Evolutionary conservation across 2,113 vertebrate genomes (phyloP).

Genomic region (Amphiprion ocellaris): DNA sequence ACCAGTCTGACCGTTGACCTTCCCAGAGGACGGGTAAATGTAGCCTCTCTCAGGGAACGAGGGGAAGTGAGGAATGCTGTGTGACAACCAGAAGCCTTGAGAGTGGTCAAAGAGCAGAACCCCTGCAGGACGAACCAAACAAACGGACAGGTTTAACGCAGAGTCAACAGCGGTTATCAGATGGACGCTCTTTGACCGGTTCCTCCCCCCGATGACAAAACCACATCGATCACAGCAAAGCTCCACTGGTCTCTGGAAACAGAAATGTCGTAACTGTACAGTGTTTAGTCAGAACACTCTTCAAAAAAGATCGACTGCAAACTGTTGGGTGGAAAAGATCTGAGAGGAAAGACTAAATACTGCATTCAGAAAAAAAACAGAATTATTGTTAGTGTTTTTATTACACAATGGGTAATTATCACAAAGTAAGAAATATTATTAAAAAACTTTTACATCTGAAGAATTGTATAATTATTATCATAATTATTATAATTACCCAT

Average conservation of each 20-base stretch:
- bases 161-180: constrained; percentile 71
- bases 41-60: constrained; percentile 88
- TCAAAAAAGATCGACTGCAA: too few relatives aligned
- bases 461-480: too few relatives aligned
- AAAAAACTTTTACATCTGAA: too few relatives aligned
- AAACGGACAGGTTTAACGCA: constrained; percentile 3
- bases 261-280: not conserved
- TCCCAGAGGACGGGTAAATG: constrained; percentile 88
- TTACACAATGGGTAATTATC: too few relatives aligned
- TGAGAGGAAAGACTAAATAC: too few relatives aligned
- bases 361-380: too few relatives aligned
- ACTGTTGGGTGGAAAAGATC: too few relatives aligned
- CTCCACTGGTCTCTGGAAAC: not conserved
- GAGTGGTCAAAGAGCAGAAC: constrained; percentile 87
- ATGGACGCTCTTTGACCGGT: constrained; percentile 66
- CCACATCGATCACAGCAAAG: constrained; percentile 30
- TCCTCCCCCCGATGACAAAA: constrained; percentile 37
- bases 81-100: constrained; percentile 94
- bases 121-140: constrained; percentile 77
- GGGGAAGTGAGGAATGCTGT: constrained; percentile 92
- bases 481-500: too few relatives aligned
- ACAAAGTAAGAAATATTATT: too few relatives aligned
- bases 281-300: too few relatives aligned
- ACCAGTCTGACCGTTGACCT: constrained; percentile 86
- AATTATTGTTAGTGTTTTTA: too few relatives aligned